Percentiles rank a stretch among this genome's conserved stretches.
Conservation (phyloP, 2,888 invertebrate genomes). For the Drosophila pullipes region DNA sequence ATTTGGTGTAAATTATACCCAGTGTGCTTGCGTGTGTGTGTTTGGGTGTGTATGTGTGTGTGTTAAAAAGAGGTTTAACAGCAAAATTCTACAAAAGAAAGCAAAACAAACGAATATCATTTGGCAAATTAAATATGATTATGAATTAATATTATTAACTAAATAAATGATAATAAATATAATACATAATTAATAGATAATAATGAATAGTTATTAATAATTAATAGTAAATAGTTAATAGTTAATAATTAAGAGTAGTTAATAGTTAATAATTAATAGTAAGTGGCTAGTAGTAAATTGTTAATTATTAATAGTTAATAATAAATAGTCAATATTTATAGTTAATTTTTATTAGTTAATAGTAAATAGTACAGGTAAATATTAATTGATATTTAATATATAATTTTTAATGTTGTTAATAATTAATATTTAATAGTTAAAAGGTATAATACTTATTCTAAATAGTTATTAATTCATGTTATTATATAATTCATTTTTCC, state of each 20-base stretch:
- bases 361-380: neutral
- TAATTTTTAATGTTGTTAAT: neutral
- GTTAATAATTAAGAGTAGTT: neutral
- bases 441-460: neutral
- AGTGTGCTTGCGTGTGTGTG: constrained; percentile 4
- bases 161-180: neutral
- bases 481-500: neutral
- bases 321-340: neutral
- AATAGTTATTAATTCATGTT: neutral
- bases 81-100: neutral
- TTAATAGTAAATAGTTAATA: neutral
- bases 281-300: neutral
- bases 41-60: neutral
- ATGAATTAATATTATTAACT: neutral
- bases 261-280: neutral
- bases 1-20: constrained; percentile 52
- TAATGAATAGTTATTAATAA: neutral
- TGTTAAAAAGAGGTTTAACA: neutral
- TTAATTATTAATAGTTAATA: neutral
- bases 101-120: neutral
- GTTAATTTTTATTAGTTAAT: neutral
- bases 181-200: neutral
- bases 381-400: neutral
- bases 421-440: neutral
- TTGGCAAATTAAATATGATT: neutral